Conservation (phyloP, 2,797 vertebrate genomes). For the Eidolon dupreanum region DNA sequence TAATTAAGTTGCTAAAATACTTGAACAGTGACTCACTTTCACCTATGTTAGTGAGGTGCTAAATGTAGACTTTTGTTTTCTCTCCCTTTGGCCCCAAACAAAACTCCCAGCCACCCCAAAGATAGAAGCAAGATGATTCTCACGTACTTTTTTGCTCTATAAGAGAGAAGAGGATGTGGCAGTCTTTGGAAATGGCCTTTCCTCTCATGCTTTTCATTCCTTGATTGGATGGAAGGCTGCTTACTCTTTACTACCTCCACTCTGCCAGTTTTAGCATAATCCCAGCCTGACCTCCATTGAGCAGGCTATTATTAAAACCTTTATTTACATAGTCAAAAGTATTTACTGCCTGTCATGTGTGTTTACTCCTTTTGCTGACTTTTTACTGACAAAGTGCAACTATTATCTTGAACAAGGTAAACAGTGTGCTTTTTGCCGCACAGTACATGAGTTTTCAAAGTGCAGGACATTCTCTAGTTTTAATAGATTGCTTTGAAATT, state of each 20-base stretch:
- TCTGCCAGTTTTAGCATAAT: slow-evolving; percentile 10
- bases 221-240: not conserved
- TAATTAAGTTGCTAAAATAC: not conserved
- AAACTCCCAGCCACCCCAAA: not conserved
- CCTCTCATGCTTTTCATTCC: not conserved
- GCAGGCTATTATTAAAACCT: slow-evolving; percentile 37
- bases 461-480: not conserved
- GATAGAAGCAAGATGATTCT: not conserved
- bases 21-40: not conserved
- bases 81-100: not conserved
- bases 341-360: not conserved
- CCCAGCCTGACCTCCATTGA: slow-evolving; percentile 36
- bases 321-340: not conserved
- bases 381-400: not conserved
- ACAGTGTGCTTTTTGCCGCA: not conserved
- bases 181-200: not conserved
- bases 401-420: not conserved
- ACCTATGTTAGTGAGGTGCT: not conserved
- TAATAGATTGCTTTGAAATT: not conserved
- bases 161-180: not conserved
- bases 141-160: not conserved
- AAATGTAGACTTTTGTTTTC: not conserved
- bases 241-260: not conserved
- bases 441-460: not conserved
- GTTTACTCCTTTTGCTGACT: not conserved